phyloP scores from a whole-genome alignment of 2,888 invertebrate genomes.

The Crematogaster levior region DNA sequence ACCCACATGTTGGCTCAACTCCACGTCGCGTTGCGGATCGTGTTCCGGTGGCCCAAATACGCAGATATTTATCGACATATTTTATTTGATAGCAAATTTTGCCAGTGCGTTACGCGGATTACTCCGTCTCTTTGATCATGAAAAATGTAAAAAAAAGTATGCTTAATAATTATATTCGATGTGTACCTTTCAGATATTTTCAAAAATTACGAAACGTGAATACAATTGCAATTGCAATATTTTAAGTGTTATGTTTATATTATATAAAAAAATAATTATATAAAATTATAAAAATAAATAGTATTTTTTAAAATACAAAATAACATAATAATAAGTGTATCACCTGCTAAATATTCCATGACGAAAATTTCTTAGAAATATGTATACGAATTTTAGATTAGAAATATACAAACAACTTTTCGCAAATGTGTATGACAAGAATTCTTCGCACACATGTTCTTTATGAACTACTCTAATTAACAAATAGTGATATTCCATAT shows the following conservation, averaged over 20 bases:
- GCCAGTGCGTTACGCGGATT: not conserved
- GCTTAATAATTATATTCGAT: not conserved
- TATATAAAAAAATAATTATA: no score
- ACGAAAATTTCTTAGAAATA: not conserved
- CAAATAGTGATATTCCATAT: not conserved
- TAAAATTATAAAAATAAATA: not conserved
- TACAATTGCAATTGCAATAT: not conserved
- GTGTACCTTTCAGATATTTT: not conserved
- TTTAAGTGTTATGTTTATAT: not conserved
- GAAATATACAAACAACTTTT: not conserved
- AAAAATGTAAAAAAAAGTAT: not conserved
- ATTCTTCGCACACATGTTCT: not conserved
- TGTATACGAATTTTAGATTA: no score
- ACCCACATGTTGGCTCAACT: constrained; percentile 81
- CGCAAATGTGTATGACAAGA: not conserved
- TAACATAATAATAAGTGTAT: not conserved
- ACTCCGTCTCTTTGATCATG: not conserved
- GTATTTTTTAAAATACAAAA: not conserved
- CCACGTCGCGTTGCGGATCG: constrained; percentile 82
- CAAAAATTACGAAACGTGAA: not conserved
- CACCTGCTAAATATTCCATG: not conserved
- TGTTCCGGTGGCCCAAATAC: constrained; percentile 80
- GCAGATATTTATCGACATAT: constrained; percentile 75
- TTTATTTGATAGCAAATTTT: constrained; percentile 57
- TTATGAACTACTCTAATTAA: not conserved